Base-by-base conservation (phyloP, 2,113 vertebrate species). In the Leptobrachium ailaonicum region DNA sequence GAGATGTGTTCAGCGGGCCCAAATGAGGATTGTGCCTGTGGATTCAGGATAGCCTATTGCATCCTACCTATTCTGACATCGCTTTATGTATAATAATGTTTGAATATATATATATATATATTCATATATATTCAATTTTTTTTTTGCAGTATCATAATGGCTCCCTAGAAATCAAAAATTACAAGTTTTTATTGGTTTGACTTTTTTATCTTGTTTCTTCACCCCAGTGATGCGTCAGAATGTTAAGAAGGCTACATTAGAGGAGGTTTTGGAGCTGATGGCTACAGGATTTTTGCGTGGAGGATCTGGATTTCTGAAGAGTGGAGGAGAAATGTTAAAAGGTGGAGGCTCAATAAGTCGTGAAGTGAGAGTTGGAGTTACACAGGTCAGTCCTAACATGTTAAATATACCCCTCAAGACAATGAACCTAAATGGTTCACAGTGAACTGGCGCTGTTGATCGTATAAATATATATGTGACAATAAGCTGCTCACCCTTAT, bases 311-410 rank as follows among this genome's bases (percentile, higher is more conserved):
- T 99, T 99, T 88, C 88, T 99, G 7, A 97, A 98, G 88, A 99
- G 98, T 0, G 98, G 98, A 53, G 98, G 98, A 74, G 98, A 99
- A 86, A 99, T 99, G 97, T 87, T 99, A 74, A 99, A 99, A 90
- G 98, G 97, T 0, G 97, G 98, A 81, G 97, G 91, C 60, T 99
- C 98, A 41, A 95, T 99, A 81, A 98, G 96, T 87, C 94, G 98
- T 83, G 98, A 99, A 93, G 98, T 99, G 79, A 92, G 98, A 89
- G 98, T 99, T 88, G 98, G 98, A 41, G 95, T 99, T 83, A 99
- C 98, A 41, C 96, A 99, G 96, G 98, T 99, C 85, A 91, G 94
- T 88, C 6, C 56, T 50, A 5, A 50, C 8, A 50, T 32, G 20
- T 32, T 32, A 32, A 32, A 32, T 32, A 32, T 32, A 32, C 20